phyloP scores from a whole-genome alignment of 1,140 invertebrate genomes.

The Himalopsyche phryganea region DNA sequence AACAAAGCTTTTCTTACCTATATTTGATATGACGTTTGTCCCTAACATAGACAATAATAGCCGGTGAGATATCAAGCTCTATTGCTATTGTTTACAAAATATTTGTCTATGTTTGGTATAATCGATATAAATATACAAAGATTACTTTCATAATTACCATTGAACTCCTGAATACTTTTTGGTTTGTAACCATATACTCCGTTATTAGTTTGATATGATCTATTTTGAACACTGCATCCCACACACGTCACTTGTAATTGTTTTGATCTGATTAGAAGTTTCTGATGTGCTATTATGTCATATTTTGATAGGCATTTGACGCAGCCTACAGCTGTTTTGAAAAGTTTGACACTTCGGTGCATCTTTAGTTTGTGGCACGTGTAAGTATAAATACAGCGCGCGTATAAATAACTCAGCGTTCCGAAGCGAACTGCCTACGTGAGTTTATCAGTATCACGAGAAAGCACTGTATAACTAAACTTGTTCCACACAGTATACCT shows the following conservation, averaged over 20 bases:
- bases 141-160: too few species aligned
- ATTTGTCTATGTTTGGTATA: too few species aligned
- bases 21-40: too few species aligned
- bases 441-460: neutral
- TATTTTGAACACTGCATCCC: neutral
- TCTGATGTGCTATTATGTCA: neutral
- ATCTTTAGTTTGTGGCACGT: constrained; percentile 1
- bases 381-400: too few species aligned
- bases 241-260: neutral
- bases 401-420: too few species aligned
- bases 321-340: neutral
- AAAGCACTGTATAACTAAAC: too few species aligned
- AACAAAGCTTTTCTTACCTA: too few species aligned
- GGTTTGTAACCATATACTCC: constrained; percentile 59
- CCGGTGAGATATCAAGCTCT: too few species aligned
- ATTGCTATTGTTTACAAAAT: too few species aligned
- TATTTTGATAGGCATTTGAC: constrained; percentile 1
- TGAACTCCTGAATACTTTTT: constrained; percentile 39
- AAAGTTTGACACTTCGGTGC: constrained; percentile 19
- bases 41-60: too few species aligned
- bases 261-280: neutral
- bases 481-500: too few species aligned
- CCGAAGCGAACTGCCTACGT: neutral
- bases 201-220: constrained; percentile 54
- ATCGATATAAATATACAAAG: too few species aligned